Conservation (phyloP, 2,113 vertebrate genomes). For the Tichodroma muraria region DNA sequence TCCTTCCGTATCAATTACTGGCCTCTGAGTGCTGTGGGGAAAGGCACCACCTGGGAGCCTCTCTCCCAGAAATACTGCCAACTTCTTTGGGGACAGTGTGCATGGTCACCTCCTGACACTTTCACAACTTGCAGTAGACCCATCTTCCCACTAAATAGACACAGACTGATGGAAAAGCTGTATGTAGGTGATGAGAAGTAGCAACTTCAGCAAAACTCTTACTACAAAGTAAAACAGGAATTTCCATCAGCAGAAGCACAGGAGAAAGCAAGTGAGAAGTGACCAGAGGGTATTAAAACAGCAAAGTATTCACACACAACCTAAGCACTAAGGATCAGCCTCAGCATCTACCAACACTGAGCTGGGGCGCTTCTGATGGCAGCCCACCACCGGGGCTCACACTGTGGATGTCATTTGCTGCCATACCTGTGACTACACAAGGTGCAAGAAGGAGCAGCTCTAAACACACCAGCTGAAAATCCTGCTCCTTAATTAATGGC, state of each 20-base stretch:
- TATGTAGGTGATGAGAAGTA: not conserved
- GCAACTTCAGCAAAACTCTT: not conserved
- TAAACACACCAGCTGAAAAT: not conserved
- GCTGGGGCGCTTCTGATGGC: not conserved
- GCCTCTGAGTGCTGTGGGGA: not conserved
- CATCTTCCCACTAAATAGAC: not conserved
- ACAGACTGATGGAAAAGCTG: not conserved
- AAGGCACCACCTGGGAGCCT: not conserved
- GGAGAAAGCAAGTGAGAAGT: not conserved
- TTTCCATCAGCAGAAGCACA: not conserved
- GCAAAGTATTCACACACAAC: not conserved
- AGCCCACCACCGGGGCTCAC: not conserved
- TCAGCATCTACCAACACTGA: not conserved
- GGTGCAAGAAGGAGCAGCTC: not conserved
- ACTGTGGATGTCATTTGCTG: not conserved
- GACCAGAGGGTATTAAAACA: not conserved
- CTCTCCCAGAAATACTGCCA: not conserved
- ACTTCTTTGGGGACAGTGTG: fast-evolving
- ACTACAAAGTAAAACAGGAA: not conserved
- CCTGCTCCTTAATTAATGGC: not conserved
- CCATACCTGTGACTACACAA: not conserved
- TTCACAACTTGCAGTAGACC: not conserved
- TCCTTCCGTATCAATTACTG: not conserved
- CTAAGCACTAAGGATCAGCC: not conserved
- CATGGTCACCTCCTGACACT: not conserved